Percentiles rank a stretch among this genome's conserved stretches.
Evolutionary conservation across 2,888 invertebrate genomes (phyloP).

Genomic region (Eupithecia exiguata): DNA sequence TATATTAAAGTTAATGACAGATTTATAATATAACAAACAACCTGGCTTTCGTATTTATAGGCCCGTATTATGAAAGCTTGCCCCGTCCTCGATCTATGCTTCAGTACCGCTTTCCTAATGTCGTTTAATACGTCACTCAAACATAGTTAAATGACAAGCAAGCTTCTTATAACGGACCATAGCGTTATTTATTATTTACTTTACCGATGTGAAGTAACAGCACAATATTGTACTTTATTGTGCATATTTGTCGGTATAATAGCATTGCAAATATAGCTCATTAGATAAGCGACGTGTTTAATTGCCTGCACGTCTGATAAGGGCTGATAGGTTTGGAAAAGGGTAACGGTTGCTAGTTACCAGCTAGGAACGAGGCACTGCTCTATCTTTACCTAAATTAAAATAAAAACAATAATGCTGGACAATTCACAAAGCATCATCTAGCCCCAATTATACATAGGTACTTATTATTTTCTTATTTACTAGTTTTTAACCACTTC

Average conservation of each 20-base stretch:
- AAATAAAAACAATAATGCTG: too few relatives aligned
- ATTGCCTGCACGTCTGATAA: conserved; percentile 57
- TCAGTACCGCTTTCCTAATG: too few relatives aligned
- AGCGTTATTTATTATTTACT: neutral
- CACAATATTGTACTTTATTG: conserved; percentile 13
- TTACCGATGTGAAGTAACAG: neutral
- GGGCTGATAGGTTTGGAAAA: conserved; percentile 19
- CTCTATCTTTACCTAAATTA: neutral
- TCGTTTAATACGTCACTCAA: too few relatives aligned
- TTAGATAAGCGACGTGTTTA: conserved; percentile 57
- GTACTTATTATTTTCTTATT: neutral
- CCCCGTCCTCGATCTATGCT: too few relatives aligned
- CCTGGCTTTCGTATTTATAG: neutral
- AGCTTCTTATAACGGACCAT: too few relatives aligned
- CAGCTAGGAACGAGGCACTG: neutral
- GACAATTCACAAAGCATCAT: too few relatives aligned
- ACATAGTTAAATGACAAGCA: too few relatives aligned
- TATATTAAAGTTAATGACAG: neutral
- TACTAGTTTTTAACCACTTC: neutral
- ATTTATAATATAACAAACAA: too few relatives aligned
- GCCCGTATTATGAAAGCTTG: too few relatives aligned
- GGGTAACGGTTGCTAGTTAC: conserved; percentile 3
- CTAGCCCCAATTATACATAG: neutral
- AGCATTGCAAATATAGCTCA: conserved; percentile 42
- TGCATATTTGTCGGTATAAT: conserved; percentile 9